Conservation (phyloP, 2,797 vertebrate species). For the Onychomys torridus region DNA sequence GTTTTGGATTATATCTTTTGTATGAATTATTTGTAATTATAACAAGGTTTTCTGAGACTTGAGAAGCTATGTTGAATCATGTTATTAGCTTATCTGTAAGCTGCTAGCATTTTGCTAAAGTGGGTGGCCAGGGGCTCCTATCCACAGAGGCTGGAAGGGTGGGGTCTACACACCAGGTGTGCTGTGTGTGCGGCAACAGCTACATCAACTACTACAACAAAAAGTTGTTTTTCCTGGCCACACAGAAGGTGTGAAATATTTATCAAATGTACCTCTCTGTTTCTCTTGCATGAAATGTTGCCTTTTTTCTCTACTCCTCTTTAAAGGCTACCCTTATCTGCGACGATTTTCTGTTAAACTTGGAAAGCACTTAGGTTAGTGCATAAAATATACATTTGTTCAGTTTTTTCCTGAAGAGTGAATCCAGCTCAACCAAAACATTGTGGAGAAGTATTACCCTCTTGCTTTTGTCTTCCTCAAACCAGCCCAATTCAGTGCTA, state of each 20-base stretch:
- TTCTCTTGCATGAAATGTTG: conserved; percentile 16
- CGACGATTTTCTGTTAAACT: not conserved
- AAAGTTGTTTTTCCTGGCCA: not conserved
- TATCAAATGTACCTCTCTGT: not conserved
- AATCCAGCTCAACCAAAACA: conserved; percentile 38
- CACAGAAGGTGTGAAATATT: conserved; percentile 35
- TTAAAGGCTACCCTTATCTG: not conserved
- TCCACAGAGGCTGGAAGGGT: not conserved
- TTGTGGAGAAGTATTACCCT: conserved; percentile 32
- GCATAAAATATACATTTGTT: conserved; percentile 53
- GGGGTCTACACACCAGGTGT: not conserved
- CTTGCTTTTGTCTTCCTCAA: not conserved
- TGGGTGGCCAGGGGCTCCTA: not conserved
- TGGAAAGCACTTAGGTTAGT: conserved; percentile 52
- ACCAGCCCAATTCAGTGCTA: not conserved
- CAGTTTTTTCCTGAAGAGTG: conserved; percentile 19
- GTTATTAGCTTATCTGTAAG: not conserved
- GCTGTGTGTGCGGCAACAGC: not conserved
- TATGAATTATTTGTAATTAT: conserved; percentile 16
- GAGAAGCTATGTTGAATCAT: not conserved
- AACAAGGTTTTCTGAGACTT: conserved; percentile 21
- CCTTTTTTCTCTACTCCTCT: conserved; percentile 39
- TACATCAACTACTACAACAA: not conserved
- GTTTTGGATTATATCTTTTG: conserved; percentile 7
- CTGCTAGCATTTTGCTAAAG: not conserved